Evolutionary conservation across 2,888 invertebrate species (phyloP).

Genomic region (Tyria jacobaeae): DNA sequence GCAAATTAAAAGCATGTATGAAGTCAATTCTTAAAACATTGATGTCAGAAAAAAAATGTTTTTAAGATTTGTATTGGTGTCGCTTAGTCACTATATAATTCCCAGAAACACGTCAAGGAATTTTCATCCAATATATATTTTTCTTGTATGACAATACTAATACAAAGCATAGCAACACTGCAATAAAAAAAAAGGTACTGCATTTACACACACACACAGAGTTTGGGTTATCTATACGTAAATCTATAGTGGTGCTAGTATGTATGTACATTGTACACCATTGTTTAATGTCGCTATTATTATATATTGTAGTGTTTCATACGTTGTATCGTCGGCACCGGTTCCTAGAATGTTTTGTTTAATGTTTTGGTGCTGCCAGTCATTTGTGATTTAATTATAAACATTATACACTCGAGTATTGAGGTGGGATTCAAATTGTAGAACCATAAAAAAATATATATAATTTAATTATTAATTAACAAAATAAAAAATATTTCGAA

Average conservation of each 20-base stretch:
- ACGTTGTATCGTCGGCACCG: constrained; percentile 51
- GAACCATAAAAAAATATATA: background rate
- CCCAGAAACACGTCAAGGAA: background rate
- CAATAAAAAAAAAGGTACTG: constrained; percentile 42
- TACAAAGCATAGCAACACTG: constrained; percentile 26
- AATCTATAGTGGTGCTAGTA: constrained; percentile 68
- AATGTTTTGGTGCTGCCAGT: constrained; percentile 70
- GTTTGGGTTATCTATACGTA: constrained; percentile 59
- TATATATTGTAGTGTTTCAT: constrained; percentile 37
- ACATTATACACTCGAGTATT: constrained; percentile 35
- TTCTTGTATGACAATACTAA: constrained; percentile 5
- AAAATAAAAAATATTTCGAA: background rate
- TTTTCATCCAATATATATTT: background rate
- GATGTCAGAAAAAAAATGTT: constrained; percentile 26
- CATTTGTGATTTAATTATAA: constrained; percentile 51
- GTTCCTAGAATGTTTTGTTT: constrained; percentile 67
- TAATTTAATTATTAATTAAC: background rate
- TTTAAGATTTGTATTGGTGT: constrained; percentile 16
- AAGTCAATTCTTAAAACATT: constrained; percentile 58
- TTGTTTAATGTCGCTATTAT: constrained; percentile 52
- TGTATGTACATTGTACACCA: constrained; percentile 48
- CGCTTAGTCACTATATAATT: constrained; percentile 1
- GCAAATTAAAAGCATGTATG: constrained; percentile 30
- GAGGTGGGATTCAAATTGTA: constrained; percentile 23
- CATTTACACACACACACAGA: constrained; percentile 58